These are phyloP conservation scores for Fistularia tabacaria DNA, from an alignment of 2,797 vertebrate genomes.

Conservation along the genomic window DNA sequence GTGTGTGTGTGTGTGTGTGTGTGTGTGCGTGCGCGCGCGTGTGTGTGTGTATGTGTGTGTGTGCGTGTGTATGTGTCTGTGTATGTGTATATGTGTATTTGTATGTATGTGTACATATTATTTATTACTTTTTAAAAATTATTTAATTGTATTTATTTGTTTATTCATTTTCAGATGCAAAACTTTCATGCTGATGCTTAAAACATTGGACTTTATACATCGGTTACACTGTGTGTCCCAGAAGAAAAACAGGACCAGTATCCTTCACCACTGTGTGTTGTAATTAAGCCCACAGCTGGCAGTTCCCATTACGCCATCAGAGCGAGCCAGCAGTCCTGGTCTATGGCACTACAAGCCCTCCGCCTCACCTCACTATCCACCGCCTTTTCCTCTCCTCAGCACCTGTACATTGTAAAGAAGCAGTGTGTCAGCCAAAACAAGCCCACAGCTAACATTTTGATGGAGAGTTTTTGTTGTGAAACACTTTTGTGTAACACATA, in stretches of 20 bases:
- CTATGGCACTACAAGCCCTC: slow-evolving; percentile 59
- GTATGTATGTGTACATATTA: no score
- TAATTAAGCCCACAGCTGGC: slow-evolving; percentile 78
- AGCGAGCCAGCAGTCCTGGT: slow-evolving; percentile 52
- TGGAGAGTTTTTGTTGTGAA: slow-evolving; percentile 67
- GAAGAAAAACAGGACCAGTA: slow-evolving; percentile 74
- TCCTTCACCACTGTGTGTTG: slow-evolving; percentile 57
- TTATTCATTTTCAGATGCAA: slow-evolving; percentile 47
- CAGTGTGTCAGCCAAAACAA: slow-evolving; percentile 46
- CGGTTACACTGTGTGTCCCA: slow-evolving; percentile 61
- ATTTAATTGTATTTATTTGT: neutral
- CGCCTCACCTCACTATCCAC: slow-evolving; percentile 47
- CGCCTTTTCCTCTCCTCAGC: slow-evolving; percentile 49
- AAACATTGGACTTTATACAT: slow-evolving; percentile 73
- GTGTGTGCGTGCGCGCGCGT: neutral
- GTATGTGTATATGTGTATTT: no score
- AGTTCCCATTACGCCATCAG: slow-evolving; percentile 77
- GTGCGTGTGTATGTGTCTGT: neutral
- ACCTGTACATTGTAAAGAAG: slow-evolving; percentile 78
- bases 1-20: no score
- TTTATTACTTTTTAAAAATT: no score
- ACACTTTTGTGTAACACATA: slow-evolving; percentile 67
- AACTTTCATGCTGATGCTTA: slow-evolving; percentile 60
- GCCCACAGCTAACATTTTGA: slow-evolving; percentile 47
- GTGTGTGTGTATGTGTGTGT: neutral